These are phyloP conservation scores for Micromesistius poutassou DNA, from an alignment of 2,797 vertebrate genomes.

Conservation along the genomic window DNA sequence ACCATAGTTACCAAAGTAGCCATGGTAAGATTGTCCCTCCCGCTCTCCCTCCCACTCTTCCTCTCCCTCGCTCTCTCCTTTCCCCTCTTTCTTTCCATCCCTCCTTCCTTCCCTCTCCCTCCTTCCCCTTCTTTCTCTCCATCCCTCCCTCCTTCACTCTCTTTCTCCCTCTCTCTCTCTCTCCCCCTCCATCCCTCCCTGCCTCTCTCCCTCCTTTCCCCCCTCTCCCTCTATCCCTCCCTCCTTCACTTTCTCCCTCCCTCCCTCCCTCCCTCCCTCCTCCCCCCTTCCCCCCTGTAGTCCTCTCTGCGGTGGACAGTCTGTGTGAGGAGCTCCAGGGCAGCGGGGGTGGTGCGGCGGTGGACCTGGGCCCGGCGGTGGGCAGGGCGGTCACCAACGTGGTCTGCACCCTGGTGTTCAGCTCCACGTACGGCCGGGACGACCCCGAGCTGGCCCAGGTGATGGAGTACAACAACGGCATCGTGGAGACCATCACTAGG, in stretches of 20 bases:
- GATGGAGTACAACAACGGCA: conserved; percentile 74
- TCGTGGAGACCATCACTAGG: conserved; percentile 71
- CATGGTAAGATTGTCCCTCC: no score
- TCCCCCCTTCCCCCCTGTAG: conserved; percentile 35
- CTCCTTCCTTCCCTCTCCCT: conserved; percentile 46
- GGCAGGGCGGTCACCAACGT: conserved; percentile 75
- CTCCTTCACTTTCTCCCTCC: not conserved
- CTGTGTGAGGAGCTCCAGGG: conserved; percentile 64
- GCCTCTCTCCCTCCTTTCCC: not conserved
- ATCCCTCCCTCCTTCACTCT: not conserved
- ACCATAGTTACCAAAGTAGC: no score
- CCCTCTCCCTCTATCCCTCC: not conserved
- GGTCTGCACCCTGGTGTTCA: conserved; percentile 74
- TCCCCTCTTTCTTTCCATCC: not conserved
- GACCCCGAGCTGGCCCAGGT: conserved; percentile 71
- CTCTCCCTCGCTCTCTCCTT: no score
- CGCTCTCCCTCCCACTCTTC: not conserved
- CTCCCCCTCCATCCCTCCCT: no score
- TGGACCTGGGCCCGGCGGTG: conserved; percentile 63
- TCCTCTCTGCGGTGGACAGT: conserved; percentile 64
- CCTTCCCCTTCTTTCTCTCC: no score
- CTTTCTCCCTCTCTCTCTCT: conserved; percentile 56
- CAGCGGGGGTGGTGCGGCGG: conserved; percentile 11
- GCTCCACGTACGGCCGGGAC: conserved; percentile 58
- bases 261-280: no score